Evolutionary conservation across 92 coral and sea anemone species (phyloP).

Genomic region (Meandrina meandrites): DNA sequence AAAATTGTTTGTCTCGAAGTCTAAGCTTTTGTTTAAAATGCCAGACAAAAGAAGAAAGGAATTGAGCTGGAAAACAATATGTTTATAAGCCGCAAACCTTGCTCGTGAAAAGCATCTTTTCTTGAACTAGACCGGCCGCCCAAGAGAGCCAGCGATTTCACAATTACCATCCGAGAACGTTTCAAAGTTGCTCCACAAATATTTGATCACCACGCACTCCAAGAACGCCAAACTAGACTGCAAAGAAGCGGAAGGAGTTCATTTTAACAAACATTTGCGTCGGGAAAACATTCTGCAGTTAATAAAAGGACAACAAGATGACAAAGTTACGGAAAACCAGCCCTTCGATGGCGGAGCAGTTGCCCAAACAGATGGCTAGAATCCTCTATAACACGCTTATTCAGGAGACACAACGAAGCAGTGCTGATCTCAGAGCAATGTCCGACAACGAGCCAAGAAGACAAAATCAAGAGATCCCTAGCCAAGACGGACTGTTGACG

Average conservation of each 20-base stretch:
- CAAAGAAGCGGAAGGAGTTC: neutral
- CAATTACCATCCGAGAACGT: neutral
- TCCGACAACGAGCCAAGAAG: neutral
- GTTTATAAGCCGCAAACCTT: neutral
- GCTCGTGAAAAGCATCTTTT: neutral
- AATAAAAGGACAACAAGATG: neutral
- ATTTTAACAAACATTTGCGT: neutral
- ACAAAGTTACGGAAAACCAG: slow-evolving; percentile 6
- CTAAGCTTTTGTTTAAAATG: slow-evolving; percentile 4
- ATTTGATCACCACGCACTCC: neutral
- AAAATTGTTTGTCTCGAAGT: neutral
- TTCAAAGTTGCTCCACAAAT: neutral
- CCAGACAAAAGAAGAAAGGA: slow-evolving; percentile 10
- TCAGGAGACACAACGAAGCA: neutral
- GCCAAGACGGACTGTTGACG: neutral
- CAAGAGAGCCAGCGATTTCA: neutral
- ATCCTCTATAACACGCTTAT: slow-evolving; percentile 4
- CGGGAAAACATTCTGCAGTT: neutral
- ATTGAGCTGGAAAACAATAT: neutral
- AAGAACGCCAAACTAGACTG: neutral
- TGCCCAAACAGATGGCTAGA: slow-evolving; percentile 26
- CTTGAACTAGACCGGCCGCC: neutral
- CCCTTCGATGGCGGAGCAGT: neutral
- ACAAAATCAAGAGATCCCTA: neutral
- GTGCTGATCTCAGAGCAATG: neutral